Percentiles rank a stretch among this genome's conserved stretches.
Conservation (phyloP, 2,797 vertebrate species). For the Valencia hispanica region DNA sequence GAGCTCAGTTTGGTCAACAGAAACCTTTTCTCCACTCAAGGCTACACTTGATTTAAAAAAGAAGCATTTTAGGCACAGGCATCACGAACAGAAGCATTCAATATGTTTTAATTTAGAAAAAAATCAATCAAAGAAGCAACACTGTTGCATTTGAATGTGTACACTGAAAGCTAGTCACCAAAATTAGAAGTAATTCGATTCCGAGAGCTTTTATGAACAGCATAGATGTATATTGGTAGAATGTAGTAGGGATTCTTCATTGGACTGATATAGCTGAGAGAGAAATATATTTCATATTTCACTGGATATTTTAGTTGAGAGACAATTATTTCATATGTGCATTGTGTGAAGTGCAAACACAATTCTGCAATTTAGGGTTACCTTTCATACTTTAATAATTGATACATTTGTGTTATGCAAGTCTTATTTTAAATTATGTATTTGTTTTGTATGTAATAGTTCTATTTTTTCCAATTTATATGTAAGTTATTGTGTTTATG, state of each 20-base stretch:
- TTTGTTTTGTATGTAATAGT: too few species aligned
- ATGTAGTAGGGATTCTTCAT: slow-evolving; percentile 43
- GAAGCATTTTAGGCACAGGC: neutral
- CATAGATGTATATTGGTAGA: slow-evolving; percentile 28
- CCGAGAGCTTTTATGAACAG: slow-evolving; percentile 46
- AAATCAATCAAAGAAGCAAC: slow-evolving; percentile 42
- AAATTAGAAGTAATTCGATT: slow-evolving; percentile 68
- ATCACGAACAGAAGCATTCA: slow-evolving; percentile 41
- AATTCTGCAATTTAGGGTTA: too few species aligned
- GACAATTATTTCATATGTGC: too few species aligned
- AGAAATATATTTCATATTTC: too few species aligned
- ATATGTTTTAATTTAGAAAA: slow-evolving; percentile 16
- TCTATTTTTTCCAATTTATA: too few species aligned
- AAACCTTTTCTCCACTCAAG: slow-evolving; percentile 40
- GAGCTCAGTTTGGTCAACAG: slow-evolving; percentile 61
- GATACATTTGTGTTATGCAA: too few species aligned
- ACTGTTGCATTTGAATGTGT: slow-evolving; percentile 28
- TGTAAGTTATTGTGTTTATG: too few species aligned
- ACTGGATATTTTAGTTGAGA: too few species aligned
- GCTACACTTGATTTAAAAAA: slow-evolving; percentile 52
- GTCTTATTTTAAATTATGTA: too few species aligned
- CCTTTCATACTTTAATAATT: too few species aligned
- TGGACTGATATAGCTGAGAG: slow-evolving; percentile 16
- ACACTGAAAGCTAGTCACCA: slow-evolving; percentile 64
- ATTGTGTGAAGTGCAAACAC: too few species aligned